Evolutionary conservation across 2,797 vertebrate genomes (phyloP).

Genomic region (Dipus sagitta): DNA sequence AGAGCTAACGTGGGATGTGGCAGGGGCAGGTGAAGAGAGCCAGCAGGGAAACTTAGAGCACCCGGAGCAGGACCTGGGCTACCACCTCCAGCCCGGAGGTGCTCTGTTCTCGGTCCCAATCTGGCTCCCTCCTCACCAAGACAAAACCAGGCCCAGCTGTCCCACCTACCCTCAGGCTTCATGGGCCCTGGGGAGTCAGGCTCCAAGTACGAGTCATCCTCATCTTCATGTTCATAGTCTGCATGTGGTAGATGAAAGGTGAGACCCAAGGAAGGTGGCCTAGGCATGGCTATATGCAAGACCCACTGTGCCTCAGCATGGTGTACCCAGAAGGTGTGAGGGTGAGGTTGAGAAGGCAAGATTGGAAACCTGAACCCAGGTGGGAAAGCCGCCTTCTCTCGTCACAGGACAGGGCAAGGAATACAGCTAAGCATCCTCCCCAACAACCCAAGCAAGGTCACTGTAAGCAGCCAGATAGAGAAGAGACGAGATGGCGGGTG

Average conservation of each 20-base stretch:
- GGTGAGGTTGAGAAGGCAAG: rapidly evolving
- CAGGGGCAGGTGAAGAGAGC: no score
- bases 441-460: neutral
- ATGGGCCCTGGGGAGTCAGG: slow-evolving; percentile 89
- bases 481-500: rapidly evolving
- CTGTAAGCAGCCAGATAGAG: neutral
- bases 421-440: rapidly evolving
- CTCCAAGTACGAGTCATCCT: slow-evolving; percentile 93
- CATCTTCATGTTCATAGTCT: slow-evolving; percentile 93
- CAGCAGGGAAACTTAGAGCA: neutral
- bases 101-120: neutral
- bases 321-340: neutral
- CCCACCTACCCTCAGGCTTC: slow-evolving; percentile 84
- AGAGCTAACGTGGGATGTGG: neutral
- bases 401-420: neutral
- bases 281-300: neutral
- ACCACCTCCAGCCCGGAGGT: neutral
- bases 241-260: neutral
- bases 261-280: neutral
- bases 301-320: neutral
- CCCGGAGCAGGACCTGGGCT: neutral
- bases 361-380: neutral
- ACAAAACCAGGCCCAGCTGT: neutral
- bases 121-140: neutral
- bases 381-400: neutral